These are phyloP conservation scores for Epizoanthus illoricatus DNA, from an alignment of 92 coral and sea anemone species.

Conservation along the genomic window DNA sequence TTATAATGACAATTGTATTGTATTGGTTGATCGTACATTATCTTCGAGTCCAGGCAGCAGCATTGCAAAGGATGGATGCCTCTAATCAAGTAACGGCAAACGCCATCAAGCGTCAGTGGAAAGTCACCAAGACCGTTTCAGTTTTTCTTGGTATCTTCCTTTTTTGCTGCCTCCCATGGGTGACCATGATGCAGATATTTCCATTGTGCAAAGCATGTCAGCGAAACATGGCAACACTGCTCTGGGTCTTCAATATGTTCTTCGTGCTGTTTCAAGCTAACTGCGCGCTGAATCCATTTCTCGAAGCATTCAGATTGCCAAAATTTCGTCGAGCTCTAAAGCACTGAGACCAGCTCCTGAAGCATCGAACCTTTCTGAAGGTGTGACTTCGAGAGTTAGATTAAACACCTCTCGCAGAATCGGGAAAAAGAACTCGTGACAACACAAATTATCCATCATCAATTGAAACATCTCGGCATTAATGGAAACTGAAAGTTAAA, in stretches of 20 bases:
- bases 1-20: slow-evolving; percentile 11
- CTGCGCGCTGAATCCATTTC: slow-evolving; percentile 26
- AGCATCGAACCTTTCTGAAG: no score
- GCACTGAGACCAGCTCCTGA: neutral
- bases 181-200: slow-evolving; percentile 11
- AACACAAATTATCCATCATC: no score
- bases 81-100: neutral
- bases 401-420: no score
- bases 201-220: slow-evolving; percentile 8
- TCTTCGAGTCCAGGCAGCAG: slow-evolving; percentile 7
- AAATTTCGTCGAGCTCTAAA: slow-evolving; percentile 7
- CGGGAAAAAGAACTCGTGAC: no score
- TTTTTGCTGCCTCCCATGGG: slow-evolving; percentile 33
- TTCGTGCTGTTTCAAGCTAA: slow-evolving; percentile 20
- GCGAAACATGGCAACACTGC: neutral
- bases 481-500: no score
- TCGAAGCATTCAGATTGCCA: slow-evolving; percentile 33
- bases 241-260: slow-evolving; percentile 23
- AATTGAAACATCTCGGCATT: no score
- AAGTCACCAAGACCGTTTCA: slow-evolving; percentile 25
- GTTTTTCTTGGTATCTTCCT: slow-evolving; percentile 25
- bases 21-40: slow-evolving; percentile 4
- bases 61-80: neutral
- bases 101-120: slow-evolving; percentile 16
- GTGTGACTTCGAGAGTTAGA: no score